Base-by-base conservation (phyloP, 2,113 vertebrate genomes). In the Mirounga angustirostris region DNA sequence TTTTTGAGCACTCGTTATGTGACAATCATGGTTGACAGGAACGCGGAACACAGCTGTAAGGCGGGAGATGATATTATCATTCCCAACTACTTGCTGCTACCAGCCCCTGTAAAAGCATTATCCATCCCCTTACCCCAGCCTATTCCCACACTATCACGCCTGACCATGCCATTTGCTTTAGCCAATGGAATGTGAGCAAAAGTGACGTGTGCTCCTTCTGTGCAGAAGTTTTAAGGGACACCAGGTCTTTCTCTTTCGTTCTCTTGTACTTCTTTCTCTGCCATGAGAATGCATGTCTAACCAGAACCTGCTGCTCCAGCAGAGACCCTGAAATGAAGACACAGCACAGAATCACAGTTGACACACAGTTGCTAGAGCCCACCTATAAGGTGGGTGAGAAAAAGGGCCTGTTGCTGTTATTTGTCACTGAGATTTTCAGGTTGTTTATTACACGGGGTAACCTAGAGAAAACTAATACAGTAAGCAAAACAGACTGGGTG, bases 211-310 rank as follows among this genome's bases (percentile, higher is more conserved):
- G 67, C 76, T 15, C 33, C 61, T 89, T 67, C n/a, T 71, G 28
- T 80, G 74, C 22, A 89, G n/a, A 96, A n/a, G 9, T 93, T 69
- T 69, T 73, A 82, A 36, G 83, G 97, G n/a, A 86, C 61, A 73
- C 0, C 6, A 5, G 73, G 11, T 46, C 0, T 94, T 80, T 87
- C 43, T 52, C 50, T 78, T 54, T 82, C 65, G 30, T 65, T 88
- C 40, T 89, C 74, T 93, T 61, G 30, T 46, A 19, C 59, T n/a
- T 76, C 43, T 78, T n/a, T 28, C 67, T 94, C 91, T 91, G 80
- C 58, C 2, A 1, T 21, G 50, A 85, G 36, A 94, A 81, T 36
- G 18, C 63, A 71, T 0, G 56, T 83, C 46, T 58, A 83, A 79
- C 74, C 1, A 69, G 80, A 91, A 52, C 2, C 50, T 83, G n/a